phyloP scores from a whole-genome alignment of 2,797 vertebrate species.

The Lithobates sylvaticus region DNA sequence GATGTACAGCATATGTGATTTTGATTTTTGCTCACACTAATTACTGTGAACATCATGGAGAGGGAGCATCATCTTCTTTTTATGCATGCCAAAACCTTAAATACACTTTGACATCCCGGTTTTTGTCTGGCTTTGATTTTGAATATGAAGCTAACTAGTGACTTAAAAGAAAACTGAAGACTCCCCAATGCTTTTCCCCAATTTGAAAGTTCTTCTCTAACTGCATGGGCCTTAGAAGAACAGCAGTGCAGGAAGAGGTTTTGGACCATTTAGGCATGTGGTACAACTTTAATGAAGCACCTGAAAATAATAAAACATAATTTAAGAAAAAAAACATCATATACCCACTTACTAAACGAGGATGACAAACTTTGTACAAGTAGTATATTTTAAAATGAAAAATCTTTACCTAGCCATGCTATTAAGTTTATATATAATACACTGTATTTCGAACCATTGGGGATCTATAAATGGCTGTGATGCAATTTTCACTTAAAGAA shows the following conservation, averaged over 20 bases:
- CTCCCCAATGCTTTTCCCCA: constrained; percentile 22
- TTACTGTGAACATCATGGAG: constrained; percentile 11
- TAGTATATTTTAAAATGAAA: neutral
- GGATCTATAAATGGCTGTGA: too few relatives aligned
- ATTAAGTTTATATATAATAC: neutral
- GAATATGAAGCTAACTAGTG: neutral
- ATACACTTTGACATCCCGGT: constrained; percentile 13
- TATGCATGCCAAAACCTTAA: neutral
- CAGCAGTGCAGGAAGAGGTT: neutral
- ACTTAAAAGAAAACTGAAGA: constrained; percentile 19
- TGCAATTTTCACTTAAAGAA: too few relatives aligned
- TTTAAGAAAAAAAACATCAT: neutral
- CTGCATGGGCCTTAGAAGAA: constrained; percentile 12
- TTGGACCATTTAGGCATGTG: constrained; percentile 15
- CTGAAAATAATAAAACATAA: constrained; percentile 41
- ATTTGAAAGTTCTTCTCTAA: neutral
- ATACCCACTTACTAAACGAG: neutral
- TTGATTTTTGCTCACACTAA: neutral
- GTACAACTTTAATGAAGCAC: constrained; percentile 21
- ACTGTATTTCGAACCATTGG: too few relatives aligned
- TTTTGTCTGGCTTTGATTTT: constrained; percentile 16
- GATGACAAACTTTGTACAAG: neutral
- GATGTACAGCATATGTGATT: constrained; percentile 31
- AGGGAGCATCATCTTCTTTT: neutral
- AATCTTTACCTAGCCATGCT: neutral